phyloP scores from a whole-genome alignment of 1,140 invertebrate species.

The Doryteuthis pealeii region DNA sequence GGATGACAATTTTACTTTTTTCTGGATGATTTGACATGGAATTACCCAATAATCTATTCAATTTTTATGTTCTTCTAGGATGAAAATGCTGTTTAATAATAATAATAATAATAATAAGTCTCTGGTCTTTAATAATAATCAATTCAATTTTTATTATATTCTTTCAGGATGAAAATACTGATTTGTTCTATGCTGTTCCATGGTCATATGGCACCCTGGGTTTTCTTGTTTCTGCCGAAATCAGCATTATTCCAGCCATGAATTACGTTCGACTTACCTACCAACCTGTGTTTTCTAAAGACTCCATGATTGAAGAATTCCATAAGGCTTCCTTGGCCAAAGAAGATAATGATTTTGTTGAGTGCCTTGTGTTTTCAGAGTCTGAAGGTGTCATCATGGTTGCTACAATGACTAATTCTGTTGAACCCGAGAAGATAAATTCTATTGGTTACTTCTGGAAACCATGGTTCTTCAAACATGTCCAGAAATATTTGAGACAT shows the following conservation, averaged over 20 bases:
- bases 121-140: too few relatives aligned
- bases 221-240: conserved; percentile 77
- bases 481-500: conserved; percentile 64
- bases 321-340: conserved; percentile 62
- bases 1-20: too few relatives aligned
- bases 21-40: too few relatives aligned
- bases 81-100: too few relatives aligned
- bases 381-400: conserved; percentile 76
- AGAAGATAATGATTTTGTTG: conserved; percentile 74
- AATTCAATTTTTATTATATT: conserved; percentile 7
- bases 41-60: too few relatives aligned
- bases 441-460: conserved; percentile 77
- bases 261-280: conserved; percentile 69
- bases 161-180: conserved; percentile 70
- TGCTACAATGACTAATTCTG: conserved; percentile 66
- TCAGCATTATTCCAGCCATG: conserved; percentile 74
- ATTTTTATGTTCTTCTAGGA: too few relatives aligned
- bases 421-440: conserved; percentile 64
- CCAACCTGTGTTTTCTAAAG: conserved; percentile 65
- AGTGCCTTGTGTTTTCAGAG: conserved; percentile 70
- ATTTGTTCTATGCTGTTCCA: conserved; percentile 77
- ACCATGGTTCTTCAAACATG: conserved; percentile 84
- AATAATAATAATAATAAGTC: too few relatives aligned
- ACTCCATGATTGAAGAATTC: conserved; percentile 61
- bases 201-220: conserved; percentile 86